A percentile compares a stretch with the other conserved stretches of the same genome.
These are phyloP conservation scores for Nasonovia ribisnigri DNA, from an alignment of 2,888 invertebrate species.

Conservation along the genomic window DNA sequence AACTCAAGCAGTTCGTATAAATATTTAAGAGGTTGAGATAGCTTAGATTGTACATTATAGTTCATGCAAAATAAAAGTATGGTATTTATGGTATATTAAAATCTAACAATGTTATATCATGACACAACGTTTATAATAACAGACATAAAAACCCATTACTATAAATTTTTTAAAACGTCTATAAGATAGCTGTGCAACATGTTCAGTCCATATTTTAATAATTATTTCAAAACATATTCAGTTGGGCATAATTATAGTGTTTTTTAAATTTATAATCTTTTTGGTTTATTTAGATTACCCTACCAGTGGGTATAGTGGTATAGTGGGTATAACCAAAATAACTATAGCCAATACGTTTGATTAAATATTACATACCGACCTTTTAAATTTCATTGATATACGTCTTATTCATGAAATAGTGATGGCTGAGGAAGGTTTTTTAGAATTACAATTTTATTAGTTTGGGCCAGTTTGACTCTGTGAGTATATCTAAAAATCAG, in stretches of 20 bases:
- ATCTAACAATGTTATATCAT: neutral
- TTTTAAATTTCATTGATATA: neutral
- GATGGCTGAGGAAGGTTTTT: neutral
- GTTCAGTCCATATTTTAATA: neutral
- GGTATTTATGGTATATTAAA: neutral
- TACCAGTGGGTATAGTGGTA: neutral
- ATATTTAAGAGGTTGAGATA: conserved; percentile 10
- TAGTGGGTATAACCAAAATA: neutral
- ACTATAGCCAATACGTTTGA: neutral
- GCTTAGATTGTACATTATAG: neutral
- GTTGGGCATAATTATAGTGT: neutral
- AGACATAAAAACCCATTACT: neutral
- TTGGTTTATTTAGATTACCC: neutral
- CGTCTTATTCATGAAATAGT: neutral
- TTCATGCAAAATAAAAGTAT: neutral
- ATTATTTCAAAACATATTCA: neutral
- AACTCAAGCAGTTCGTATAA: neutral
- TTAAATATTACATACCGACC: neutral
- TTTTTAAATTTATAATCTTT: neutral
- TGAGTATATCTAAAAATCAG: neutral
- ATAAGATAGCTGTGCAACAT: neutral
- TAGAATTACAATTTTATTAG: neutral
- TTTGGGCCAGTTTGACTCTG: neutral
- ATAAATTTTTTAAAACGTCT: neutral
- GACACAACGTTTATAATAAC: neutral